Percentiles rank a stretch among this genome's conserved stretches.
phyloP scores from a whole-genome alignment of 2,113 vertebrate species.

The Xiphias gladius region DNA sequence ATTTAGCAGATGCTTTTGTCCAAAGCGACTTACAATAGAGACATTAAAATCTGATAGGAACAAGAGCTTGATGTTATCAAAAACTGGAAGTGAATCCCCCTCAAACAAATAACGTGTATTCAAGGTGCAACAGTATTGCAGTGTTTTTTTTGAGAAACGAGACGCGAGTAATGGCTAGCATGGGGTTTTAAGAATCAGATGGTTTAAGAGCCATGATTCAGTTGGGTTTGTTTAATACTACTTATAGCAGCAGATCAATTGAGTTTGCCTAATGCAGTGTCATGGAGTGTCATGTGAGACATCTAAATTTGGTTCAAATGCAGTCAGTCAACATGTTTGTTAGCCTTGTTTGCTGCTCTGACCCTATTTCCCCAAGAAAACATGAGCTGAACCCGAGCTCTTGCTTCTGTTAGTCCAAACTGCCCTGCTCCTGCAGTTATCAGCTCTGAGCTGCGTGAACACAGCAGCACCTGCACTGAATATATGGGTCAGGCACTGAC shows the following conservation, averaged over 20 bases:
- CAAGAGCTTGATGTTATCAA: no score
- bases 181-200: background rate
- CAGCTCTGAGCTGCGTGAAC: conserved; percentile 53
- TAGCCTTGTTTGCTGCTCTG: conserved; percentile 17
- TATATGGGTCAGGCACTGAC: conserved; percentile 69
- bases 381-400: background rate
- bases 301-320: background rate
- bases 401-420: conserved; percentile 17
- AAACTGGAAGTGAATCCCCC: background rate
- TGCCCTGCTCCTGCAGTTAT: conserved; percentile 36
- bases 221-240: background rate
- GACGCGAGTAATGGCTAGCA: background rate
- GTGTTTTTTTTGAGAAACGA: background rate
- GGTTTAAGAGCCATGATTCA: background rate
- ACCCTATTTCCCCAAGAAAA: conserved; percentile 36
- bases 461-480: conserved; percentile 53
- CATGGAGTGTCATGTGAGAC: background rate
- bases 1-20: no score
- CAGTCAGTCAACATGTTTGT: background rate
- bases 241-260: background rate
- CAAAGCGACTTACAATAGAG: no score
- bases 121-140: no score
- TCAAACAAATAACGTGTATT: no score
- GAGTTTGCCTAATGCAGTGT: background rate
- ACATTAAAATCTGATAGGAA: no score